phyloP scores from a whole-genome alignment of 2,113 vertebrate genomes.

The Cyrtonyx montezumae region DNA sequence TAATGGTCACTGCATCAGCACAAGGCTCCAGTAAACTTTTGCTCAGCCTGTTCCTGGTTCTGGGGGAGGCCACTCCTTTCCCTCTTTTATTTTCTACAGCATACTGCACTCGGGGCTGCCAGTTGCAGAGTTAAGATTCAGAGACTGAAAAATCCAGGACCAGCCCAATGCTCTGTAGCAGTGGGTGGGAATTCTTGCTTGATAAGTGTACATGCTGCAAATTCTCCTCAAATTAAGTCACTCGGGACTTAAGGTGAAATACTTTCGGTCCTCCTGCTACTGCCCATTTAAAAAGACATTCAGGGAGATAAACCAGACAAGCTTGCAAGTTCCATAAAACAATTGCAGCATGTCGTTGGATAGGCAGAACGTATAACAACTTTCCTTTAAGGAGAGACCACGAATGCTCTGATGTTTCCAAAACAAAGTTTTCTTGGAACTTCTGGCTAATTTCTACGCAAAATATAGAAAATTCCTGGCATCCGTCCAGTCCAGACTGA shows the following conservation, averaged over 20 bases:
- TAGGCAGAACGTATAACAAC: background rate
- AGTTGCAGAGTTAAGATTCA: background rate
- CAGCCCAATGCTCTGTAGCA: background rate
- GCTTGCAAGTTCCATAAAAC: background rate
- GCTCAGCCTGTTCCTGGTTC: background rate
- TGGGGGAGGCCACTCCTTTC: background rate
- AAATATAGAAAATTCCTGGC: constrained; percentile 4
- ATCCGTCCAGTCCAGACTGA: background rate
- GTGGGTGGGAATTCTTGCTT: background rate
- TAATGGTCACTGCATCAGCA: background rate
- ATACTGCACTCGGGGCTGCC: background rate
- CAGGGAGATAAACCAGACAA: background rate
- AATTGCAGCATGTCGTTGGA: background rate
- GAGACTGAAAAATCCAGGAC: background rate
- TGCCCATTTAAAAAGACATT: background rate
- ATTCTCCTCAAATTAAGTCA: background rate
- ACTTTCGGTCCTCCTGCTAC: background rate
- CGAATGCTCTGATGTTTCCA: background rate
- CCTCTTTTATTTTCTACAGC: background rate
- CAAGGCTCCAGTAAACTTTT: background rate
- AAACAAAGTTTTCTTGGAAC: background rate
- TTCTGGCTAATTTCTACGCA: background rate
- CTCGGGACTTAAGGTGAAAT: background rate
- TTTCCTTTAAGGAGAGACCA: background rate
- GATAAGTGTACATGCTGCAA: background rate